Base-by-base conservation (phyloP, 2,888 invertebrate species). In the Seira sanloemensis region DNA sequence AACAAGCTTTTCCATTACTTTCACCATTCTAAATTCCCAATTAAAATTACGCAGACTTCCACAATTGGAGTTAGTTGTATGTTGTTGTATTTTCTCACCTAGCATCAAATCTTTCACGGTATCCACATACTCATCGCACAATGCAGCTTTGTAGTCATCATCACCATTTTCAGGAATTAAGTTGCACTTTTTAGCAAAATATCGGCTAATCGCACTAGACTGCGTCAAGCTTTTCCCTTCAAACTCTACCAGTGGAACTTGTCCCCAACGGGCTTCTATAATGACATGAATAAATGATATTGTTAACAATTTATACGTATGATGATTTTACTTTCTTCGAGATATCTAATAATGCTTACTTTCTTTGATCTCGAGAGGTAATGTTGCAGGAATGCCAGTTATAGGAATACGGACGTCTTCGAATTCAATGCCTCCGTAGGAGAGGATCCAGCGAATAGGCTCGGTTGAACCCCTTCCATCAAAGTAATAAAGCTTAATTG, bases 401-500 rank as follows among this genome's bases (percentile, higher is more conserved):
- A 76, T 2, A 16, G 86, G 82, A 62, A 87, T 73, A 62, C 89
- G 90, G 18, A 89, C 83, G 84, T 92, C 92, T 83, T 92, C 91
- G 85, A 91, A 92, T 12, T 91, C 90, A 19, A 90, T 89, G 0
- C 91, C 91, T 12, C 89, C 90, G 25, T 92, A 91, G 24, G 90
- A 89, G 37, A 92, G 84, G 25, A 92, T 62, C 62, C 90, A 90
- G 12, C 92, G 90, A 24, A 91, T 90, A n/a, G 91, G 90, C 18
- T 82, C 82, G 7, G 71, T 66, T 9, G 72, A 23, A 26, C 91
- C 92, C 85, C 91, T 91, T 18, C 91, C 26, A 80, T 92, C 90
- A 86, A 92, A 92, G 86, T 92, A 92, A 7, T 90, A 91, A 58
- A 92, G 86, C 82, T 91, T 92, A 89, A 50, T 5, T 71, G n/a